Evolutionary conservation across 2,888 invertebrate genomes (phyloP).

Genomic region (Eudemis profundana): DNA sequence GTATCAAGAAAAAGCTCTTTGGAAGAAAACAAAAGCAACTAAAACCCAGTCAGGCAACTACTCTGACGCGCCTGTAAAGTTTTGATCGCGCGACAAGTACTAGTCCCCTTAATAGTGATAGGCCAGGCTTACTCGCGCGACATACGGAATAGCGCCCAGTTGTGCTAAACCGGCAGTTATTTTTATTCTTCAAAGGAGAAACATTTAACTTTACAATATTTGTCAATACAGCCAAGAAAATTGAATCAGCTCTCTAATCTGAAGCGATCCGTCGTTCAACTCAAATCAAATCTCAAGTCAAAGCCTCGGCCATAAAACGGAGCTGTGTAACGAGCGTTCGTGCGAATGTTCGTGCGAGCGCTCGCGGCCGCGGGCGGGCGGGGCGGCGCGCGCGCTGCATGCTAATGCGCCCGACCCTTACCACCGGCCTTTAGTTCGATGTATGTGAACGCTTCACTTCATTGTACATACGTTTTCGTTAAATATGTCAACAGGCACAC

Average conservation of each 20-base stretch:
- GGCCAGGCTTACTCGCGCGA: too few species aligned
- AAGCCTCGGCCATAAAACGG: conserved; percentile 18
- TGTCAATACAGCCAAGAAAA: too few species aligned
- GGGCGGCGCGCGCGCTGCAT: conserved; percentile 65
- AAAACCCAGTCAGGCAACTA: too few species aligned
- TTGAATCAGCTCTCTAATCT: background rate
- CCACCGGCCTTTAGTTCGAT: background rate
- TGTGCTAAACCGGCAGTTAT: too few species aligned
- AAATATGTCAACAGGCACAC: too few species aligned
- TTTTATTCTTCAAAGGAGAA: too few species aligned
- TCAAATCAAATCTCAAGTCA: conserved; percentile 32
- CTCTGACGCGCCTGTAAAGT: too few species aligned
- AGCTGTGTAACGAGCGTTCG: conserved; percentile 51
- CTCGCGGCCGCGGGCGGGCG: conserved; percentile 42
- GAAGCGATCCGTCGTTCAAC: background rate
- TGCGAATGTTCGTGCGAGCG: conserved; percentile 32
- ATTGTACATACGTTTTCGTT: background rate
- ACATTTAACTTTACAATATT: background rate
- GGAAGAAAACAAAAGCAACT: background rate
- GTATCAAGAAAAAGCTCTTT: background rate
- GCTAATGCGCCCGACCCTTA: conserved; percentile 56
- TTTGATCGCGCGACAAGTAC: too few species aligned
- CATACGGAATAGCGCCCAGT: too few species aligned
- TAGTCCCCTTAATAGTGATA: too few species aligned
- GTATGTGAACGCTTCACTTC: too few species aligned